Conservation (phyloP, 2,113 vertebrate species). For the Trogon melanurus region DNA sequence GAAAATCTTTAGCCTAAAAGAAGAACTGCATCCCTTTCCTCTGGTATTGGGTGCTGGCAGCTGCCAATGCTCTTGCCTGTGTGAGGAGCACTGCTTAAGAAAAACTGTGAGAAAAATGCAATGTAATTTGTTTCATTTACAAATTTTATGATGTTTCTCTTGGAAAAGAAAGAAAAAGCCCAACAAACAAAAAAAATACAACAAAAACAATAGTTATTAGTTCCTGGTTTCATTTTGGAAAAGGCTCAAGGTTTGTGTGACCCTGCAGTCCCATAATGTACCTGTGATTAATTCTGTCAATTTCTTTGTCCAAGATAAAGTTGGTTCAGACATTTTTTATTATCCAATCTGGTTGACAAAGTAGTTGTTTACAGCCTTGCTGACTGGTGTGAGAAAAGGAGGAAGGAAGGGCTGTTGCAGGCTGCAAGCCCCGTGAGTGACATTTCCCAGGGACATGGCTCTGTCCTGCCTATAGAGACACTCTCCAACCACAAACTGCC, state of each 20-base stretch:
- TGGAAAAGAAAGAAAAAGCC: neutral
- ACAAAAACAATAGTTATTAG: neutral
- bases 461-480: neutral
- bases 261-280: neutral
- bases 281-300: neutral
- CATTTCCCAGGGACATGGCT: rapidly evolving
- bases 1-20: neutral
- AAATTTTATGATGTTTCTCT: neutral
- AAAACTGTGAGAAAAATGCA: neutral
- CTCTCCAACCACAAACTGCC: no score
- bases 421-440: neutral
- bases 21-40: neutral
- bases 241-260: neutral
- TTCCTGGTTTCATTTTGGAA: neutral
- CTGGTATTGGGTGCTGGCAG: neutral
- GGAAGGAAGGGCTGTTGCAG: neutral
- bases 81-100: neutral
- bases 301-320: neutral
- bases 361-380: neutral
- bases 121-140: neutral
- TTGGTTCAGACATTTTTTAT: neutral
- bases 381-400: neutral
- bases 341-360: neutral
- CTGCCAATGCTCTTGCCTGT: neutral
- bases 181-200: neutral